Percentiles rank a stretch among this genome's conserved stretches.
Conservation (phyloP, 2,797 vertebrate species). For the Yasuhikotakia modesta region DNA sequence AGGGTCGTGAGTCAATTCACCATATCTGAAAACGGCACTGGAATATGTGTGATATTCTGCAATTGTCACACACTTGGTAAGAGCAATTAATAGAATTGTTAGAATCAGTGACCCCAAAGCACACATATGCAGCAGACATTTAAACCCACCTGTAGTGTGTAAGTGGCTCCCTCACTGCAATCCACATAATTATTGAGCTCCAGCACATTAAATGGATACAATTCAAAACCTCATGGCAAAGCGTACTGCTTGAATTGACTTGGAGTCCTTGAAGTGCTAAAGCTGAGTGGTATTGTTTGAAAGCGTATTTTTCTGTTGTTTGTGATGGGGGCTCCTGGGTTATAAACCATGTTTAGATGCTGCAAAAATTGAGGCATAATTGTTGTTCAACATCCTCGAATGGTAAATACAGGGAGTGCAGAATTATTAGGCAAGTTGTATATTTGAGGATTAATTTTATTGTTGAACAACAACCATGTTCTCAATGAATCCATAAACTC, state of each 20-base stretch:
- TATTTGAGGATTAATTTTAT: too few relatives aligned
- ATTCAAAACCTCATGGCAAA: constrained; percentile 31
- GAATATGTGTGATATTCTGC: constrained; percentile 5
- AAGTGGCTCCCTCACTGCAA: background rate
- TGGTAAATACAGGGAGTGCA: background rate
- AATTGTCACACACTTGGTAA: constrained; percentile 48
- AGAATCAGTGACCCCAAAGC: constrained; percentile 43
- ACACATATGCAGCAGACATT: constrained; percentile 8
- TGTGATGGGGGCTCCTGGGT: background rate
- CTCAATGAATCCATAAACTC: too few relatives aligned
- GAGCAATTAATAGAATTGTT: constrained; percentile 37
- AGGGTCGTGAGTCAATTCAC: constrained; percentile 52
- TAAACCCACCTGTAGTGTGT: constrained; percentile 10
- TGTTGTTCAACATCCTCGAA: background rate
- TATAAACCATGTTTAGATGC: background rate
- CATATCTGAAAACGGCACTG: constrained; percentile 44
- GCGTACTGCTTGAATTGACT: constrained; percentile 35
- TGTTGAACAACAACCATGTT: too few relatives aligned
- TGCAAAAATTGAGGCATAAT: background rate
- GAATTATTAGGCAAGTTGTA: too few relatives aligned
- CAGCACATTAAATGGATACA: background rate
- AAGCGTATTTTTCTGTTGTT: constrained; percentile 10
- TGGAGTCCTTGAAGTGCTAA: constrained; percentile 69
- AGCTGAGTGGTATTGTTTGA: constrained; percentile 38
- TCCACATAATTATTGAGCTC: constrained; percentile 21